These are phyloP conservation scores for Panorpa germanica DNA, from an alignment of 2,888 invertebrate genomes.

Conservation along the genomic window DNA sequence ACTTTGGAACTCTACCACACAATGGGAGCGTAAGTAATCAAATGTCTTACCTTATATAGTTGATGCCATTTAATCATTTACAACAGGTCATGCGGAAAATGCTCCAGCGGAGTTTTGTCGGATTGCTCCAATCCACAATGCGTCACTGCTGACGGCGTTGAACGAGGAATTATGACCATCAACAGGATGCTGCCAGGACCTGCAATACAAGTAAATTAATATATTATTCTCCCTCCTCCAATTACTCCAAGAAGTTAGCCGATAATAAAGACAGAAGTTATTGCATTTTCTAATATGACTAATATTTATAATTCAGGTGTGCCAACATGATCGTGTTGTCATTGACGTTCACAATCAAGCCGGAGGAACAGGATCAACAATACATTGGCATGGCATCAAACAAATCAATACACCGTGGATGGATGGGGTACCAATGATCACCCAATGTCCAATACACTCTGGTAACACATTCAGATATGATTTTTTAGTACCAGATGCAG, in stretches of 20 bases:
- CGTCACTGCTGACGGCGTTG: slow-evolving; percentile 27
- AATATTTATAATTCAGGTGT: too few species aligned
- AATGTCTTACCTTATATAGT: background rate
- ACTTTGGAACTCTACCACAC: slow-evolving; percentile 24
- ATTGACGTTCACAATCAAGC: slow-evolving; percentile 54
- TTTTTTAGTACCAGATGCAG: slow-evolving; percentile 46
- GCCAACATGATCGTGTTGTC: slow-evolving; percentile 50
- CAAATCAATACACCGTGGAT: slow-evolving; percentile 56
- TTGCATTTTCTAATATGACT: background rate
- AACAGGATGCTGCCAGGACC: slow-evolving; percentile 30
- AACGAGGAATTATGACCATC: slow-evolving; percentile 24
- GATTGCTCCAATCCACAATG: slow-evolving; percentile 28
- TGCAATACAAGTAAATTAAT: slow-evolving; percentile 21
- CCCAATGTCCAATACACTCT: slow-evolving; percentile 63
- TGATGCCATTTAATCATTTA: slow-evolving; percentile 2
- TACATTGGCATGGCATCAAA: slow-evolving; percentile 60
- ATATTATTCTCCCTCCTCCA: too few species aligned
- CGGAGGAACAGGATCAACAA: slow-evolving; percentile 41
- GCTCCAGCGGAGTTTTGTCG: slow-evolving; percentile 18
- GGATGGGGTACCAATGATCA: slow-evolving; percentile 70
- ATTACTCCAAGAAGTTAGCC: too few species aligned
- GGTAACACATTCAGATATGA: slow-evolving; percentile 46
- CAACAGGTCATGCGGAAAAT: slow-evolving; percentile 25
- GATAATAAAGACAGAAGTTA: background rate
- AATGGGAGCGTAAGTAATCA: slow-evolving; percentile 20